phyloP scores from a whole-genome alignment of 2,888 invertebrate genomes.

The Drosophila prolongata region DNA sequence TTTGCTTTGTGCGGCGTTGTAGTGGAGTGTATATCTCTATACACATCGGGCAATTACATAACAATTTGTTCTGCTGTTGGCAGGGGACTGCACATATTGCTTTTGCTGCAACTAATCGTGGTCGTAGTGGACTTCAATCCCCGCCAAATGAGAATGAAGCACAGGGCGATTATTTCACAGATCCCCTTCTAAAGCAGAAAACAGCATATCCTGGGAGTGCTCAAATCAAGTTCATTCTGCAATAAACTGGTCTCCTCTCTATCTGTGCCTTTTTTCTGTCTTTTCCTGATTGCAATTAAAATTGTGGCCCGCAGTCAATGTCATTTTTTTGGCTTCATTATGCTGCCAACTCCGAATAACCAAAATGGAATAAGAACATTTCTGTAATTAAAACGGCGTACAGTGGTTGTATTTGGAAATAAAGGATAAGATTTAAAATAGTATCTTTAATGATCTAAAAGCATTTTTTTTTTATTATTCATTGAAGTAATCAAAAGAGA shows the following conservation, averaged over 20 bases:
- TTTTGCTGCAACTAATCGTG: slow-evolving; percentile 34
- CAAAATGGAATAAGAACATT: slow-evolving; percentile 30
- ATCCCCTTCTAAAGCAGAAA: neutral
- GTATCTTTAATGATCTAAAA: too few species aligned
- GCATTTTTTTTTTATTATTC: too few species aligned
- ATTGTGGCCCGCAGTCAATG: slow-evolving; percentile 32
- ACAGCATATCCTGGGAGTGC: slow-evolving; percentile 1
- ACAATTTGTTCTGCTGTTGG: slow-evolving; percentile 35
- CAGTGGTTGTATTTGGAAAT: neutral
- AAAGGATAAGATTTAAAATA: too few species aligned
- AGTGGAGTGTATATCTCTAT: slow-evolving; percentile 19
- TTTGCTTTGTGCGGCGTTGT: slow-evolving; percentile 16
- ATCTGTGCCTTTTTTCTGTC: neutral
- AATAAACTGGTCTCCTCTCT: slow-evolving; percentile 2
- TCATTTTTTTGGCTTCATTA: slow-evolving; percentile 40
- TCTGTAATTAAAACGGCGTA: slow-evolving; percentile 34
- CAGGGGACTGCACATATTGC: slow-evolving; percentile 13
- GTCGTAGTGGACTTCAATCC: slow-evolving; percentile 20
- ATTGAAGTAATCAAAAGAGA: too few species aligned
- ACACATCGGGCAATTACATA: slow-evolving; percentile 41
- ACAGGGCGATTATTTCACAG: slow-evolving; percentile 20
- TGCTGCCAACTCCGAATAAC: slow-evolving; percentile 27
- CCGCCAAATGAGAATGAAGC: slow-evolving; percentile 28
- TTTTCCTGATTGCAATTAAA: slow-evolving; percentile 27
- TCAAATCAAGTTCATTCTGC: slow-evolving; percentile 22